Evolutionary conservation across 2,113 vertebrate genomes (phyloP).

Genomic region (Petrocephalus microphthalmus): DNA sequence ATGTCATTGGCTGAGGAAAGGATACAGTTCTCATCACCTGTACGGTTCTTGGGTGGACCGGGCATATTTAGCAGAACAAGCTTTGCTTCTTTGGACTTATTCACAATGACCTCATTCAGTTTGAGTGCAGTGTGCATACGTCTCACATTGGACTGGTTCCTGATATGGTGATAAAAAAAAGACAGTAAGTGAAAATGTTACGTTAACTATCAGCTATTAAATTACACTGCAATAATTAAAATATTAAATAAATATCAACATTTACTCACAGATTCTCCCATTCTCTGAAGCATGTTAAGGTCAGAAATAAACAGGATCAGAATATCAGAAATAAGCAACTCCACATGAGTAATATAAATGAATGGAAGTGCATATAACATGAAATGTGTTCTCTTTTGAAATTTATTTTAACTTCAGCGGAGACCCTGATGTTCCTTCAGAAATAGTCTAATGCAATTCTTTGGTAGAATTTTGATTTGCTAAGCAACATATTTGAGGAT

Average conservation of each 20-base stretch:
- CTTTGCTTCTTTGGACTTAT: constrained; percentile 89
- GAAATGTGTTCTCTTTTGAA: background rate
- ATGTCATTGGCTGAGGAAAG: constrained; percentile 41
- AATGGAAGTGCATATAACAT: background rate
- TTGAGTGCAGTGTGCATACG: constrained; percentile 93
- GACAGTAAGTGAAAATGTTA: constrained; percentile 1
- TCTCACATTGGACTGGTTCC: constrained; percentile 84
- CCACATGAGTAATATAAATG: background rate
- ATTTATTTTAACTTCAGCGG: background rate
- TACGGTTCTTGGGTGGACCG: constrained; percentile 85
- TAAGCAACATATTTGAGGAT: background rate
- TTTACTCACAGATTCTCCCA: constrained; percentile 94
- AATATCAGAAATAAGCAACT: constrained; percentile 28
- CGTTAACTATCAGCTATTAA: background rate
- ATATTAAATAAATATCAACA: background rate
- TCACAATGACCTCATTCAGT: constrained; percentile 87
- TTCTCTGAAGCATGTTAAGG: constrained; percentile 71
- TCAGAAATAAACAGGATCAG: too few species aligned
- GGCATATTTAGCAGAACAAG: constrained; percentile 97
- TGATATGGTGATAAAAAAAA: constrained; percentile 38
- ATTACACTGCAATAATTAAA: background rate
- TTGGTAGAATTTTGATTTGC: background rate
- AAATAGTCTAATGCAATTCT: background rate
- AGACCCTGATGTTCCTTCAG: background rate
- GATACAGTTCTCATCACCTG: constrained; percentile 97